A percentile compares a stretch with the other conserved stretches of the same genome.
phyloP scores from a whole-genome alignment of 2,888 invertebrate species.

The Ormyrus pomaceus region DNA sequence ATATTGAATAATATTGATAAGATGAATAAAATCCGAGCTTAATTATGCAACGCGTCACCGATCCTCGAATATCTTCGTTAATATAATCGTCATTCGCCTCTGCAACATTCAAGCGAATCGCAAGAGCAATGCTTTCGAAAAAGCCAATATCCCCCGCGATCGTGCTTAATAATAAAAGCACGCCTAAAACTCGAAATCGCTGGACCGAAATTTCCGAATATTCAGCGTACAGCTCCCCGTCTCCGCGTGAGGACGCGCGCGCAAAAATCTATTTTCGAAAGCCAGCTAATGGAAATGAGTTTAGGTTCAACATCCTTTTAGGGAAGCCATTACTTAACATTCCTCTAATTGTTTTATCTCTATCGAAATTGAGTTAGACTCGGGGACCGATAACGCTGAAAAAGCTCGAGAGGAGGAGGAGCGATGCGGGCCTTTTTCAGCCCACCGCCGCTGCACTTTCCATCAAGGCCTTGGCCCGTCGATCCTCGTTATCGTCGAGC shows the following conservation, averaged over 20 bases:
- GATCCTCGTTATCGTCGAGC: slow-evolving; percentile 30
- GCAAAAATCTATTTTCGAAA: no score
- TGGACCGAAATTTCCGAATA: no score
- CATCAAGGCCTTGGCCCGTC: background rate
- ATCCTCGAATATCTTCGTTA: slow-evolving; percentile 13
- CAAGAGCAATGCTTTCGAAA: no score
- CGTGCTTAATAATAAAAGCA: no score
- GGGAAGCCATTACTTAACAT: background rate
- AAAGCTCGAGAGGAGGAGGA: no score
- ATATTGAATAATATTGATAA: background rate
- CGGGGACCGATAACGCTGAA: background rate
- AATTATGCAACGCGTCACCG: slow-evolving; percentile 5
- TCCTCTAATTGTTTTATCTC: slow-evolving; percentile 12
- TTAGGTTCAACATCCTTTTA: no score
- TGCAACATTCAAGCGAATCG: background rate
- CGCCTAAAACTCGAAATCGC: no score
- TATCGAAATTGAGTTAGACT: slow-evolving; percentile 2
- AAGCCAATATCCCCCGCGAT: no score
- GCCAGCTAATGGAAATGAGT: no score
- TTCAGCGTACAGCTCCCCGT: no score
- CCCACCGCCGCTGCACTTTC: background rate
- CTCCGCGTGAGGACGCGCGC: no score
- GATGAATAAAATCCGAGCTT: slow-evolving; percentile 3
- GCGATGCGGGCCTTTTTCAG: no score
- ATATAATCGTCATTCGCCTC: background rate